Evolutionary conservation across 2,888 invertebrate species (phyloP), one percentile per base, ranked within the genome.

Genomic region (Agrochola lota): DNA sequence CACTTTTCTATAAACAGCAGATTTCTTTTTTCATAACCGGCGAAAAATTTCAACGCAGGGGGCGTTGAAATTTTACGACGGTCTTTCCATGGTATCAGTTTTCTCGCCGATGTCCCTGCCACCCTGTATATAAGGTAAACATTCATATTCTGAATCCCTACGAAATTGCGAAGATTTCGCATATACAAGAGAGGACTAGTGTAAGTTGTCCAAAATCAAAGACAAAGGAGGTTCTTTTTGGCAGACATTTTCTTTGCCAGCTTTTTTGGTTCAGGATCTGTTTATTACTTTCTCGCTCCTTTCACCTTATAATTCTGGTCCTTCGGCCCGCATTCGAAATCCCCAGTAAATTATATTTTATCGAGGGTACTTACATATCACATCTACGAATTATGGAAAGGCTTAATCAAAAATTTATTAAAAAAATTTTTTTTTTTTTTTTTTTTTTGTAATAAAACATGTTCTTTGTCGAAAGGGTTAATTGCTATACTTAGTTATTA

Each of bases 401-500:
- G 7, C 0, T 20, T 2, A 26, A 35, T 20, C 5, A 60, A 30
- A 79, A 52, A 15, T 30, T 1, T 6, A 49, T 17, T 8, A n/a
- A 26, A 49, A 59, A 12, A 23, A 0, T 52, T 52, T 52, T 52
- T n/a, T n/a, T n/a, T n/a, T n/a, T n/a, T n/a, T n/a, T n/a, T n/a
- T n/a, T n/a, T n/a, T n/a, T 20, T 52, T 20, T 52, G 9, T 1
- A 1, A 46, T 12, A 35, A 35, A 35, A 23, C 23, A 23, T 23
- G 23, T 52, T 52, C 20, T 52, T 20, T 52, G 9, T 52, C 23
- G 0, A 52, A 52, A n/a, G 70, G 72, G 71, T 84, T 85, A 85
- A 77, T 77, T 8, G 66, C n/a, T 26, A 60, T 46, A 68, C 30
- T 85, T 74, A 68, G 62, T 85, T 64, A 68, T 52, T 81, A 64